Conservation (phyloP, 2,888 invertebrate species). For the Pheosia gnoma region DNA sequence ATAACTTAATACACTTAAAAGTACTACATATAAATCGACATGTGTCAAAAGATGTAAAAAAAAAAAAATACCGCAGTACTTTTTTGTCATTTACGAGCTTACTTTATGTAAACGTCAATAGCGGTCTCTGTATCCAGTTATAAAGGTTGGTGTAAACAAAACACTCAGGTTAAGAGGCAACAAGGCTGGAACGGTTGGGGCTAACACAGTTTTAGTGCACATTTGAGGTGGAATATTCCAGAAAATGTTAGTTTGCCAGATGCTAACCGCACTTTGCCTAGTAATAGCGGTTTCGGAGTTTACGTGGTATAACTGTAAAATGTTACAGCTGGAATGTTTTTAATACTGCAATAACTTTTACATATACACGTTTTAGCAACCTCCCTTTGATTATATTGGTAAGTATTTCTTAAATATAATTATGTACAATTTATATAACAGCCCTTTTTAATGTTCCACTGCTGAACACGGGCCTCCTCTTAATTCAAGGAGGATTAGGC, state of each 20-base stretch:
- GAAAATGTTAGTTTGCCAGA: constrained; percentile 37
- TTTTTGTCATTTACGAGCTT: background rate
- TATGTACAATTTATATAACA: too few relatives aligned
- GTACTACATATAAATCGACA: too few relatives aligned
- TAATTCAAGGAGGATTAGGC: too few relatives aligned
- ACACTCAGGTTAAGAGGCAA: constrained; percentile 16
- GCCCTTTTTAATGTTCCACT: too few relatives aligned
- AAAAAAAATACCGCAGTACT: too few relatives aligned
- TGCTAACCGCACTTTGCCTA: constrained; percentile 28
- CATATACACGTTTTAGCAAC: too few relatives aligned
- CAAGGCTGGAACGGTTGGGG: constrained; percentile 21
- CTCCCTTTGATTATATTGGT: too few relatives aligned
- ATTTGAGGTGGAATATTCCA: constrained; percentile 26
- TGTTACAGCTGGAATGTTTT: background rate
- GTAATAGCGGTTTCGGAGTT: constrained; percentile 10
- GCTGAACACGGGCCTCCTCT: too few relatives aligned
- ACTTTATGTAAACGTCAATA: background rate
- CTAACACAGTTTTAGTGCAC: constrained; percentile 27
- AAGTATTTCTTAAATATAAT: too few relatives aligned
- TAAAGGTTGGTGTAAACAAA: constrained; percentile 12
- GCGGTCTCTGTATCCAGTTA: background rate
- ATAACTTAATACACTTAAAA: too few relatives aligned
- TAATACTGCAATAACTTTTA: too few relatives aligned
- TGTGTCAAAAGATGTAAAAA: too few relatives aligned
- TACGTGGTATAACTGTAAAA: constrained; percentile 8